These are phyloP conservation scores for Psittacus erithacus DNA, from an alignment of 2,113 vertebrate species.

Conservation along the genomic window DNA sequence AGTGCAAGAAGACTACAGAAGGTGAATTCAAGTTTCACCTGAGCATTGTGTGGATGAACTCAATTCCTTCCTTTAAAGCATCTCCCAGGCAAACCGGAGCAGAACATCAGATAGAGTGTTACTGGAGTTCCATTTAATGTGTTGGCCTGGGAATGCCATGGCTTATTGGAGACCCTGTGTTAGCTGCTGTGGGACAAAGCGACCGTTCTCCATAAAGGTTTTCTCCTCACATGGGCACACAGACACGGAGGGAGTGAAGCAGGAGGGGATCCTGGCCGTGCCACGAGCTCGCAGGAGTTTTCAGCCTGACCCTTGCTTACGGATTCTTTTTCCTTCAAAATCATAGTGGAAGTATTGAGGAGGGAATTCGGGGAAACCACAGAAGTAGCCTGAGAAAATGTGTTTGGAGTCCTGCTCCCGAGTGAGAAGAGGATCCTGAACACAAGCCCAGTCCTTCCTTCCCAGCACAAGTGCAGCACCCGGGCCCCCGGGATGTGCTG, in stretches of 20 bases:
- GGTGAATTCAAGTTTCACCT: not conserved
- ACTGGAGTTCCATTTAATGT: not conserved
- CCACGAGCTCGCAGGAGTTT: not conserved
- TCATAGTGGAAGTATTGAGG: not conserved
- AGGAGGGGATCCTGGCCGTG: not conserved
- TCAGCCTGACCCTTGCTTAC: not conserved
- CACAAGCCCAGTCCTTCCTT: slow-evolving; percentile 21
- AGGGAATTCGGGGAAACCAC: not conserved
- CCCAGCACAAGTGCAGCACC: not conserved
- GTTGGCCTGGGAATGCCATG: not conserved
- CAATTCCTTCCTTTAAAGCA: not conserved
- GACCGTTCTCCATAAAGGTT: not conserved
- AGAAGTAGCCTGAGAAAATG: not conserved
- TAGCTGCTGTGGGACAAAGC: not conserved
- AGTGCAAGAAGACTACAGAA: not conserved
- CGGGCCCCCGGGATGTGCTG: not conserved
- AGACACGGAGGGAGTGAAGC: not conserved
- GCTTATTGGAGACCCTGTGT: not conserved
- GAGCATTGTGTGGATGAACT: not conserved
- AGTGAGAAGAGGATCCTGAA: not conserved
- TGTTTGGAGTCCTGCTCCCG: not conserved
- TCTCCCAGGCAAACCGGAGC: not conserved
- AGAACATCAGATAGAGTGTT: not conserved
- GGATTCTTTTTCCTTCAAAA: not conserved
- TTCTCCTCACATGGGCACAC: fast-evolving